Base-by-base conservation (phyloP, 2,113 vertebrate genomes). In the Perognathus longimembris region DNA sequence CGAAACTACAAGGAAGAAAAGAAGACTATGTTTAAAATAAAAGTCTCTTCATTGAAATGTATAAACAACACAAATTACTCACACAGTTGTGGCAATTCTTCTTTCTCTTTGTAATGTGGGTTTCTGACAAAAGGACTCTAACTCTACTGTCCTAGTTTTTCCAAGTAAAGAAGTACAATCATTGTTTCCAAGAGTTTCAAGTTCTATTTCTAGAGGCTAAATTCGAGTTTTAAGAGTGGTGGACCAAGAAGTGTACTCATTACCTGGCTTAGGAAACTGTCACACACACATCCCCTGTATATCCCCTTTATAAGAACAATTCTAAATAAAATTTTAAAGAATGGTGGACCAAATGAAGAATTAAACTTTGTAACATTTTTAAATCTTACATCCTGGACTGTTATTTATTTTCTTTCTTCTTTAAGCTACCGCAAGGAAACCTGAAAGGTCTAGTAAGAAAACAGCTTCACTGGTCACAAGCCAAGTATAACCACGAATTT, bases 111-210 rank as follows among this genome's bases (percentile, higher is more conserved):
- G 78, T 88, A 71, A 85, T 20, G 42, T 57, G 71, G 59, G 71
- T 83, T 97, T 61, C 74, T 88, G 66, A 85, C 24, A 92, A 50
- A 77, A 45, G n/a, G 75, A 95, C 92, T 70, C 11, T 64, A 90
- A 85, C n/a, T 78, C 80, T 26, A 70, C 59, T 89, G 70, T 74
- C 69, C 71, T 61, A 28, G 59, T 70, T 96, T 93, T 90, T 70
- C 70, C 90, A 93, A 83, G 73, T 74, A 69, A 86, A n/a, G 82
- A 92, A 83, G 64, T 89, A 90, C 93, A 93, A 85, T 67, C 6
- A 82, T 61, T 75, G 32, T 87, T 94, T 83, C 50, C 77, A 54
- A 92, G 73, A 73, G n/a, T 38, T 85, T 90, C 20, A 73, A 76
- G 32, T 82, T 90, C 67, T 76, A 40, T 45, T 88, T 89, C 59